A percentile compares a stretch with the other conserved stretches of the same genome.
Evolutionary conservation across 2,113 vertebrate genomes (phyloP).

Genomic region (Neodontobutis hainanensis): DNA sequence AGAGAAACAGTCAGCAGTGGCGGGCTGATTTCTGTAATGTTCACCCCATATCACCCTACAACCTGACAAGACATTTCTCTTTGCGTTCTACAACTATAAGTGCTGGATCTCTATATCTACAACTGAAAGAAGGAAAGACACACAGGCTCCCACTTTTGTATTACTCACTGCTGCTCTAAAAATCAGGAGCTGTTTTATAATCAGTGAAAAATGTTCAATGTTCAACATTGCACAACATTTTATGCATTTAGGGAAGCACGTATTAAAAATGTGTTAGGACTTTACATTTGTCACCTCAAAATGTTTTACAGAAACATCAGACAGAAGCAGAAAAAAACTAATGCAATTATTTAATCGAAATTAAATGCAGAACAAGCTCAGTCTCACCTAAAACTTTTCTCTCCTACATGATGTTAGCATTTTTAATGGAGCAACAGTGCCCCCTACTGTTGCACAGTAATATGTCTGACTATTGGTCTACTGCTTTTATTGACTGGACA

Average conservation of each 20-base stretch:
- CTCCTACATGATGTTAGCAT: neutral
- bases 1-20: conserved; percentile 50
- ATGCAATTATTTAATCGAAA: conserved; percentile 33
- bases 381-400: conserved; percentile 47
- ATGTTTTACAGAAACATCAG: conserved; percentile 66
- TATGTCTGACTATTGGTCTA: neutral
- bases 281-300: conserved; percentile 72
- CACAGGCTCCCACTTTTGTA: conserved; percentile 16
- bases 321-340: conserved; percentile 24
- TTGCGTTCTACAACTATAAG: conserved; percentile 15
- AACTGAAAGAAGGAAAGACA: neutral
- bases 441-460: conserved; percentile 79
- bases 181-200: conserved; percentile 8
- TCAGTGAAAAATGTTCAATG: conserved; percentile 12
- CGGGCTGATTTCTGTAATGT: conserved; percentile 48
- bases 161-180: conserved; percentile 4
- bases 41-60: conserved; percentile 27
- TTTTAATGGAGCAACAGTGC: conserved; percentile 83
- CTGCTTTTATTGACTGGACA: conserved; percentile 8
- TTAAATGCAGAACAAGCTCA: conserved; percentile 61
- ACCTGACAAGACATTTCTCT: conserved; percentile 20
- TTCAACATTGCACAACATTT: conserved; percentile 24
- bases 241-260: conserved; percentile 20
- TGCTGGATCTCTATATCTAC: neutral
- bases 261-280: conserved; percentile 55